These are phyloP conservation scores for Pammene fasciana DNA, from an alignment of 2,888 invertebrate species.

Conservation along the genomic window DNA sequence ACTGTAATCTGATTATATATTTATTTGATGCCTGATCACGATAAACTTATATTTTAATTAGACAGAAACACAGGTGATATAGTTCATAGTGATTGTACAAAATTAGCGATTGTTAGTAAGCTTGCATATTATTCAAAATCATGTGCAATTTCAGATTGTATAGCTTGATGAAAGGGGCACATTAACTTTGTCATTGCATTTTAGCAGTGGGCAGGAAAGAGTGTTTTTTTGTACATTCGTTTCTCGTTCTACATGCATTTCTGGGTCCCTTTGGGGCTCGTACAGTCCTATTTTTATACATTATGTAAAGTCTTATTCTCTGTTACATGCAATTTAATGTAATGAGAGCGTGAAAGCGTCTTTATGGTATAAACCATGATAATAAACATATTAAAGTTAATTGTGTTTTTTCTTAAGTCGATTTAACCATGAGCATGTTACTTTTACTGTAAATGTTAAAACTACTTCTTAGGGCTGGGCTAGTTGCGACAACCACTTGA, in stretches of 20 bases:
- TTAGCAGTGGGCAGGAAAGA: constrained; percentile 74
- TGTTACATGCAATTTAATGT: constrained; percentile 77
- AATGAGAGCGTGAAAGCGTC: constrained; percentile 73
- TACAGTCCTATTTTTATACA: constrained; percentile 84
- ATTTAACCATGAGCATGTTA: background rate
- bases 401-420: constrained; percentile 44
- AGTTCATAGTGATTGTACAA: constrained; percentile 78
- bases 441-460: no score
- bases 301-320: constrained; percentile 80
- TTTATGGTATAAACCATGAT: constrained; percentile 77
- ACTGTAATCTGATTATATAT: constrained; percentile 66
- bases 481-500: no score
- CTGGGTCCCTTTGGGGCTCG: constrained; percentile 71
- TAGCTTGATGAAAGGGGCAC: constrained; percentile 67
- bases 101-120: constrained; percentile 74
- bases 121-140: constrained; percentile 77
- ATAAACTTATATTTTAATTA: constrained; percentile 64
- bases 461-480: no score
- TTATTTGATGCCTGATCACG: constrained; percentile 68
- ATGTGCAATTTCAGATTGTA: constrained; percentile 78
- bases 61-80: constrained; percentile 73
- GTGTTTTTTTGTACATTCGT: constrained; percentile 73
- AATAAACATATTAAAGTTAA: constrained; percentile 80
- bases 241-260: constrained; percentile 80
- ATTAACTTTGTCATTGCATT: constrained; percentile 78